A percentile compares a stretch with the other conserved stretches of the same genome.
Evolutionary conservation across 1,140 invertebrate species (phyloP).

Genomic region (Carposina sasakii): DNA sequence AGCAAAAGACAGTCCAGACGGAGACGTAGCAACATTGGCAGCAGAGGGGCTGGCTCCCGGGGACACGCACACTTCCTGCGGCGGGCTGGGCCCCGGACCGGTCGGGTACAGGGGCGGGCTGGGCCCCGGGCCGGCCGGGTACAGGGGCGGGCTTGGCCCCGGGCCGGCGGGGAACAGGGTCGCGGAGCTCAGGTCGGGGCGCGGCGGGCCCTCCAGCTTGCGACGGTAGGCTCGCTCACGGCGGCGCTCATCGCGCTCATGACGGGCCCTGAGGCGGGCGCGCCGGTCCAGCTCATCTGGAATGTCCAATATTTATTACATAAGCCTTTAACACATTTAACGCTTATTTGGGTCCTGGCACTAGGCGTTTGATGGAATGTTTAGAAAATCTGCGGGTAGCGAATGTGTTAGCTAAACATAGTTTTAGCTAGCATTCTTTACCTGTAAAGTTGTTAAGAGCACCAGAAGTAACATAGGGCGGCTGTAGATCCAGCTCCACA

Average conservation of each 20-base stretch:
- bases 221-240: constrained; percentile 52
- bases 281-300: constrained; percentile 54
- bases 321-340: too few species aligned
- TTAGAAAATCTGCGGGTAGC: too few species aligned
- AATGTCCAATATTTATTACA: constrained; percentile 1
- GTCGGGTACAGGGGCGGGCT: constrained; percentile 8
- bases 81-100: constrained; percentile 24
- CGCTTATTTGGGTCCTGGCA: too few species aligned
- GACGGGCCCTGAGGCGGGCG: constrained; percentile 41
- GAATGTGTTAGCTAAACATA: too few species aligned
- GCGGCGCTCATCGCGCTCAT: constrained; percentile 49
- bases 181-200: constrained; percentile 53
- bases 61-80: constrained; percentile 10
- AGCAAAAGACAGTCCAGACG: constrained; percentile 72
- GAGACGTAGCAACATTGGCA: constrained; percentile 13
- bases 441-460: constrained; percentile 80
- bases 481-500: constrained; percentile 86
- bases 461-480: constrained; percentile 79
- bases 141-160: constrained; percentile 22
- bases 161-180: constrained; percentile 43
- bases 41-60: constrained; percentile 6
- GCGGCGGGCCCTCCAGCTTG: constrained; percentile 47
- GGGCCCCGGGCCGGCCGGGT: background rate
- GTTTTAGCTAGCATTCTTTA: too few species aligned
- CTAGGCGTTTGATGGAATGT: too few species aligned